phyloP scores from a whole-genome alignment of 2,888 invertebrate genomes.

The Sisyra nigra region DNA sequence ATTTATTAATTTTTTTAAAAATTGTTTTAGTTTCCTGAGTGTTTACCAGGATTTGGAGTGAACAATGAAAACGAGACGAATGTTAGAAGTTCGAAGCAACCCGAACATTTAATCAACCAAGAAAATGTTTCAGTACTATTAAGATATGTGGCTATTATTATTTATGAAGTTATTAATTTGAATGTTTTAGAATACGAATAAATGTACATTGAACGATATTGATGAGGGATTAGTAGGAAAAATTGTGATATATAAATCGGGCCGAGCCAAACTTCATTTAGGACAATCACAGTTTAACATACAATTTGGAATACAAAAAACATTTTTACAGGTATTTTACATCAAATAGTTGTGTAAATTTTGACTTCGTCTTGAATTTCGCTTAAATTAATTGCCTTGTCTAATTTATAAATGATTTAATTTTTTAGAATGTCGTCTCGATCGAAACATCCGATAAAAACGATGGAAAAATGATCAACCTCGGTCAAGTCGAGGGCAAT shows the following conservation, averaged over 20 bases:
- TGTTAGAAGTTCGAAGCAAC: slow-evolving; percentile 8
- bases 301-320: slow-evolving; percentile 36
- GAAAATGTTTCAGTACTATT: too few relatives aligned
- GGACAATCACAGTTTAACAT: slow-evolving; percentile 41
- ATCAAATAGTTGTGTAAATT: too few relatives aligned
- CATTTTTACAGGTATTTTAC: slow-evolving; percentile 30
- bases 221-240: slow-evolving; percentile 43
- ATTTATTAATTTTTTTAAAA: neutral
- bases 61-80: slow-evolving; percentile 12
- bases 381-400: neutral
- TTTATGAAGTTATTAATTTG: too few relatives aligned
- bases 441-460: slow-evolving; percentile 33
- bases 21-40: slow-evolving; percentile 22
- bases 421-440: slow-evolving; percentile 33
- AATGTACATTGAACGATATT: slow-evolving; percentile 28
- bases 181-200: slow-evolving; percentile 23
- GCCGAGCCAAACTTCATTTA: slow-evolving; percentile 34
- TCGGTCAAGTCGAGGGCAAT: slow-evolving; percentile 38
- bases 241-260: slow-evolving; percentile 38
- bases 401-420: neutral
- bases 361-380: too few relatives aligned
- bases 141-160: too few relatives aligned
- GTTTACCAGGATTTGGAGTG: slow-evolving; percentile 18
- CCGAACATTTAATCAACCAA: too few relatives aligned
- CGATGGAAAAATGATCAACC: slow-evolving; percentile 36